Evolutionary conservation across 2,888 invertebrate species (phyloP).

Genomic region (Dasypolia templi): DNA sequence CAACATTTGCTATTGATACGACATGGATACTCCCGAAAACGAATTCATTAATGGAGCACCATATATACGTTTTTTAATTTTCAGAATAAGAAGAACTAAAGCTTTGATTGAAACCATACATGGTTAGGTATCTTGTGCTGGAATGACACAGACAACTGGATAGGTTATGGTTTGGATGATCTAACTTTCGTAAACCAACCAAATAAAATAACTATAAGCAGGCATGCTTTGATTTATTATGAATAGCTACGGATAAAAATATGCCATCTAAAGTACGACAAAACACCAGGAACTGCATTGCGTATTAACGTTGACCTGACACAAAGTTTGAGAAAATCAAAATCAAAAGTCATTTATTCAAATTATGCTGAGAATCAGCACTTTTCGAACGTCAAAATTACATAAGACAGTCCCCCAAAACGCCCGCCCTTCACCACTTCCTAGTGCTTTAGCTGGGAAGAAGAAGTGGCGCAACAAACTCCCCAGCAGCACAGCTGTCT

Average conservation of each 20-base stretch:
- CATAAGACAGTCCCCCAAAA: too few relatives aligned
- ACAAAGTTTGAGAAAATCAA: conserved; percentile 26
- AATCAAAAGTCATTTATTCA: too few relatives aligned
- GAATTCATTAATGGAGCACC: neutral
- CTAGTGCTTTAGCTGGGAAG: too few relatives aligned
- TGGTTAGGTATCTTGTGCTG: neutral
- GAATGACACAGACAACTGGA: neutral
- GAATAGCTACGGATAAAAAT: conserved; percentile 1
- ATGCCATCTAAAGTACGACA: conserved; percentile 22
- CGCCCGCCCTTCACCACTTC: too few relatives aligned
- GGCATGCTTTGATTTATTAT: conserved; percentile 18
- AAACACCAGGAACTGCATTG: conserved; percentile 36
- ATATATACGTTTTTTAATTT: neutral
- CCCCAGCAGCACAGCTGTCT: too few relatives aligned
- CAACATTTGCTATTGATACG: neutral
- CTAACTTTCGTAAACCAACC: conserved; percentile 2
- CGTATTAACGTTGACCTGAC: conserved; percentile 17
- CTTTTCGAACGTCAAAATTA: too few relatives aligned
- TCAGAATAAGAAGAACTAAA: neutral
- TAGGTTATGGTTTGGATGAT: neutral
- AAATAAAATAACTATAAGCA: neutral
- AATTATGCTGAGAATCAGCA: too few relatives aligned
- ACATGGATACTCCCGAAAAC: too few relatives aligned
- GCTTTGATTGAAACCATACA: neutral
- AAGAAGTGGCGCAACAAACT: too few relatives aligned